Percentiles rank a stretch among this genome's conserved stretches.
These are phyloP conservation scores for Galeopterus variegatus DNA, from an alignment of 2,113 vertebrate species.

Conservation along the genomic window DNA sequence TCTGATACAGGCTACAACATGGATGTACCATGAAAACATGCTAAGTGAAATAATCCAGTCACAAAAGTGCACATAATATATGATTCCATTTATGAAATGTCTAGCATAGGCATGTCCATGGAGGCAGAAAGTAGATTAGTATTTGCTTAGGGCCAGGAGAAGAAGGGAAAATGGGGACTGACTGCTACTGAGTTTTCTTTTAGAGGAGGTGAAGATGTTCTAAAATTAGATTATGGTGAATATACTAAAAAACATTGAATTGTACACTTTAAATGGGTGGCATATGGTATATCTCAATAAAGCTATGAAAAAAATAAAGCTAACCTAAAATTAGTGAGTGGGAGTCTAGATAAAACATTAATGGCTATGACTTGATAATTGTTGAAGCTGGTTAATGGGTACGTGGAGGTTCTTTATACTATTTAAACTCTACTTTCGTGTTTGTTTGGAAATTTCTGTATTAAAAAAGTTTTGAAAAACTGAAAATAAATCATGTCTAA, in stretches of 20 bases:
- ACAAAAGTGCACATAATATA: not conserved
- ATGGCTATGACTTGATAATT: not conserved
- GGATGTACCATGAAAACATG: not conserved
- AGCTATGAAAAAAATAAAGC: not conserved
- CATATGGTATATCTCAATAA: not conserved
- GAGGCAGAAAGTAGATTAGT: no score
- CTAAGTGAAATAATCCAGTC: not conserved
- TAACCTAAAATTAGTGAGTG: not conserved
- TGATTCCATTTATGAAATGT: not conserved
- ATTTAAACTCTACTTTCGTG: not conserved
- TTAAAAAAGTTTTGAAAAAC: not conserved
- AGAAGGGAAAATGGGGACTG: not conserved
- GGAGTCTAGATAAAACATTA: not conserved
- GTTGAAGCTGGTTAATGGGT: not conserved
- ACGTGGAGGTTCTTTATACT: not conserved
- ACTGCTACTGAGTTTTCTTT: not conserved
- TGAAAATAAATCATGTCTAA: not conserved
- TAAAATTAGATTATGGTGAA: not conserved
- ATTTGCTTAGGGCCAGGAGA: not conserved
- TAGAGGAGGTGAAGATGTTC: not conserved
- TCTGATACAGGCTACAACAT: not conserved
- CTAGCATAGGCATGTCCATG: not conserved
- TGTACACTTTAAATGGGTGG: not conserved
- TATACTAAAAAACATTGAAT: not conserved
- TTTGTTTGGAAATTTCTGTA: not conserved